Evolutionary conservation across 23 tunicate species (phyloP).

Genomic region (Trididemnum clinides): DNA sequence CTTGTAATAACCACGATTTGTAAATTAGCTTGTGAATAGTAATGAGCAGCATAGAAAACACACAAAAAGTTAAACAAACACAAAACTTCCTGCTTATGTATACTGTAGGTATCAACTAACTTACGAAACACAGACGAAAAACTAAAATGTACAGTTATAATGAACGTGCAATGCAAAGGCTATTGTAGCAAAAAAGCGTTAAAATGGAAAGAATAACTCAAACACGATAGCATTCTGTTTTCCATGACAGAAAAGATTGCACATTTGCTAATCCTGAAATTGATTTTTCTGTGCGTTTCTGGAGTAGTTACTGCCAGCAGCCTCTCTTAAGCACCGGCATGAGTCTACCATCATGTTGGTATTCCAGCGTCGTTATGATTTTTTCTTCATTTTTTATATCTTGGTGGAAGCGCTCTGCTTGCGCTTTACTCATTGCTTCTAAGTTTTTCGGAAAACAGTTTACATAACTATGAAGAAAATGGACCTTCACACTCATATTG

Average conservation of each 20-base stretch:
- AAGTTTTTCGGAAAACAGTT: conserved; percentile 8
- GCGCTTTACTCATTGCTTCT: neutral
- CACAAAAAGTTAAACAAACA: neutral
- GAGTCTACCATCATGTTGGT: conserved; percentile 39
- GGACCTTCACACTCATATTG: conserved; percentile 20
- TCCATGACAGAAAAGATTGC: conserved; percentile 16
- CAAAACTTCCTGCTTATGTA: conserved; percentile 1
- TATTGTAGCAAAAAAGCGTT: neutral
- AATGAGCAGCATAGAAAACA: conserved; percentile 1
- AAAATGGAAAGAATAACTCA: neutral
- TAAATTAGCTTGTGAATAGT: neutral
- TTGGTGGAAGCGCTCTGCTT: conserved; percentile 25
- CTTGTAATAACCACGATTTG: neutral
- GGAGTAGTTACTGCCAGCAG: conserved; percentile 5
- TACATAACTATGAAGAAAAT: conserved; percentile 19
- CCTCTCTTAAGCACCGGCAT: conserved; percentile 9
- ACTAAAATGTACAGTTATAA: neutral
- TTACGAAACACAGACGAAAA: neutral
- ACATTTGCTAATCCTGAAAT: conserved; percentile 28
- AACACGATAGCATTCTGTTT: neutral
- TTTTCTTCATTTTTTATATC: conserved; percentile 3
- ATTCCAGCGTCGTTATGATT: conserved; percentile 14
- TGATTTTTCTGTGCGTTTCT: conserved; percentile 17
- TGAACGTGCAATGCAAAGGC: neutral
- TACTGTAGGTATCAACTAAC: neutral